These are phyloP conservation scores for Odontamblyopus rebecca DNA, from an alignment of 2,797 vertebrate genomes.

Conservation along the genomic window DNA sequence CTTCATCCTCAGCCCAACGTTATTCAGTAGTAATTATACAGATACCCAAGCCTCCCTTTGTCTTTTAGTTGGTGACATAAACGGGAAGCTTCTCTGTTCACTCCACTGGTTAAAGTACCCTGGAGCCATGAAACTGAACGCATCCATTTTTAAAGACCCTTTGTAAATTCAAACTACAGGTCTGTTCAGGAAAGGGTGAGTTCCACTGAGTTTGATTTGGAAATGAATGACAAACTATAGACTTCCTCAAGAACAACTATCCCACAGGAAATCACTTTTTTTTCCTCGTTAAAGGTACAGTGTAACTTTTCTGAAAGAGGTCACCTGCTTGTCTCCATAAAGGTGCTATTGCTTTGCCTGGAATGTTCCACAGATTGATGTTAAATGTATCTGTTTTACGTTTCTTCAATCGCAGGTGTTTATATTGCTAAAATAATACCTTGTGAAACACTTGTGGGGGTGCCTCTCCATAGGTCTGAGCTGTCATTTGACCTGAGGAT, in stretches of 20 bases:
- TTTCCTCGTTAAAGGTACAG: background rate
- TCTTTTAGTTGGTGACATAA: slow-evolving; percentile 6
- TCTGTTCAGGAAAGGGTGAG: slow-evolving; percentile 21
- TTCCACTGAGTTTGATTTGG: slow-evolving; percentile 2
- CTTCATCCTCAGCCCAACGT: too few relatives aligned
- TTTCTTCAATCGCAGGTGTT: too few relatives aligned
- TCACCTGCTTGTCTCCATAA: too few relatives aligned
- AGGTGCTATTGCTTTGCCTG: too few relatives aligned
- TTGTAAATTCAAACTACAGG: slow-evolving; percentile 43
- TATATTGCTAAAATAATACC: too few relatives aligned
- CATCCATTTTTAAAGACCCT: slow-evolving; percentile 38
- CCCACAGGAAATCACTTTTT: background rate
- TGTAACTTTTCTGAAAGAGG: too few relatives aligned
- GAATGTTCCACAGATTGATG: too few relatives aligned
- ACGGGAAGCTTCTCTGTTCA: slow-evolving; percentile 6
- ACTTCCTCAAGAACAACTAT: background rate
- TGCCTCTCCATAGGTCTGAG: too few relatives aligned
- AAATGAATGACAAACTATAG: background rate
- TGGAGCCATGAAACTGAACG: slow-evolving; percentile 19
- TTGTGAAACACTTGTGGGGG: too few relatives aligned
- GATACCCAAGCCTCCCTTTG: background rate
- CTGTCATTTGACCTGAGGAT: too few relatives aligned
- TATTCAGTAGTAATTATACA: background rate
- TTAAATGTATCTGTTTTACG: too few relatives aligned
- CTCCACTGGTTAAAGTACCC: background rate